Evolutionary conservation across 2,797 vertebrate species (phyloP), one percentile per base, ranked within the genome.

Genomic region (Enteromius anoplus): DNA sequence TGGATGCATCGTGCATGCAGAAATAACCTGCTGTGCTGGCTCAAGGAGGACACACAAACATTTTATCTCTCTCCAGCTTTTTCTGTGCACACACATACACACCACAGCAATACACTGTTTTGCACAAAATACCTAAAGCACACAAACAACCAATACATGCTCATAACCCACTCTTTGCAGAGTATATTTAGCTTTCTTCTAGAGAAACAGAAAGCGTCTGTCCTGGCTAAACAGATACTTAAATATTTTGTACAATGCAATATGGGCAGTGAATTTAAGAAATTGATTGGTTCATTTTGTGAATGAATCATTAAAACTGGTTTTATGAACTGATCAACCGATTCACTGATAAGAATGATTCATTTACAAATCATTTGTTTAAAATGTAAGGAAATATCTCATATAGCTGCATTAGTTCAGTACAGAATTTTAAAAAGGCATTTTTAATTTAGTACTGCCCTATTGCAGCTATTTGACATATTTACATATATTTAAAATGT

Each of bases 1-100:
- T 85, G 85, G 92, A 93, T 90, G 93, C 92, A 92, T 90, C 83
- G 86, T 92, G 93, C 93, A 95, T 94, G 93, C 92, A 93, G 92
- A 94, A 93, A 90, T 93, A 93, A 93, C 93, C 93, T 92, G 90
- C 91, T 83, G 81, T 80, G 83, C 79, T 86, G 85, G 88, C 85
- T 86, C 78, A 80, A 86, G 82, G 83, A 84, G 82, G 78, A 86
- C 75, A 81, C 53, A 51, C 81, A 86, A 82, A 84, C 77, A 84
- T 76, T 84, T 85, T 82, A 42, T 84, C 29, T 83, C 73, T 45
- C 51, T 70, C 55, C 49, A 7, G 58, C 19, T 81, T 81, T 65
- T 70, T 53, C 34, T 7, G 40, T 71, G 2, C 7, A 47, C 47
- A 75, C 55, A 81, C 19, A 82, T 29, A 70, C 37, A 70, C 26